Evolutionary conservation across 2,113 vertebrate genomes (phyloP), one percentile per base, ranked within the genome.

Genomic region (Vidua macroura): DNA sequence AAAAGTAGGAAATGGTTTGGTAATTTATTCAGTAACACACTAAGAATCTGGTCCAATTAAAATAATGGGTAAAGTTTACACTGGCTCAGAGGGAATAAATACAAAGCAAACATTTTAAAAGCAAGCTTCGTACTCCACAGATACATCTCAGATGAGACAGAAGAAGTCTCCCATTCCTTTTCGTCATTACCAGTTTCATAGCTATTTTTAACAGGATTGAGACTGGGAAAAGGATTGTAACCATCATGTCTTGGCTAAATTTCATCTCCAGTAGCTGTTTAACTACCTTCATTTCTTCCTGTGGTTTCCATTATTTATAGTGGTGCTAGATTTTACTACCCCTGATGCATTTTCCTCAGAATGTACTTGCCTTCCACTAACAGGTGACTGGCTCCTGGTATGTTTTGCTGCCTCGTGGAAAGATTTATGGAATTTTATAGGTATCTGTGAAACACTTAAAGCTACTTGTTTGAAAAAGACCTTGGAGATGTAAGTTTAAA

Each of bases 1-100:
- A 85, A 87, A 86, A 83, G 82, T 74, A 88, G 87, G 67, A 94
- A 88, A 68, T 64, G 64, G 25, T 88, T 95, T 88, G 43, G 76
- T 81, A 77, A 74, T 86, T 73, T 94, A 81, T 88, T 90, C 11
- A 3, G 74, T 79, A 84, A 79, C 81, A 83, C 43, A 24, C 23
- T 39, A 55, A 83, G 76, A 52, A 69, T 74, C 55, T 51, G 46
- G 56, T 83, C 43, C 76, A 80, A 48, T 70, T 92, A 70, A 92
- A 94, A 92, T 44, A 6, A 52, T 37, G 80, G 52, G 14, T 66
- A 66, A 93, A 91, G 77, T 76, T 79, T 76, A 67, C 7, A 11
- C 80, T 84, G 51, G 22, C 60, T 83, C 31, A 27, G 31, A 37
- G 23, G 41, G 37, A 78, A 74, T 59, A 88, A 83, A 59, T 35